Evolutionary conservation across 2,888 invertebrate species (phyloP), one percentile per base, ranked within the genome.

Genomic region (Eupithecia vulgata): DNA sequence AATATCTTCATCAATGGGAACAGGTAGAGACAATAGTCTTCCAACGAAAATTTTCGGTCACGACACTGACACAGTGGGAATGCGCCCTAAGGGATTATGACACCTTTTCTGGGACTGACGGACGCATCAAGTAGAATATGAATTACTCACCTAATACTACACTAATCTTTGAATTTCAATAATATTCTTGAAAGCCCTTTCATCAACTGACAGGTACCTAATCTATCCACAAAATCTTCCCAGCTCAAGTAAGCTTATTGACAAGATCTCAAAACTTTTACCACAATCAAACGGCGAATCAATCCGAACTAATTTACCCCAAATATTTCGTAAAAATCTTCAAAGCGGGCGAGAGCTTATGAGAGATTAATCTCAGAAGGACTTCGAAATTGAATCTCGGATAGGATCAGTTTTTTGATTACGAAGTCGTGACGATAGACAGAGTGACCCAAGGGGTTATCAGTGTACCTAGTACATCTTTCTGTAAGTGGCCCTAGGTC

Each of bases 391-490:
- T 75, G 70, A 68, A 75, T 75, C 52, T 72, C 52, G 71, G 88
- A 88, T 87, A 85, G 73, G 83, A 88, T 86, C 86, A 82, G 79
- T 81, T 85, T 88, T 87, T 85, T 84, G 84, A 87, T 87, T 85
- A 85, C 83, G 83, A 83, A 86, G 81, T 86, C 84, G 80, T 75
- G 73, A 70, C 45, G 64, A 64, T 59, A 74, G 65, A 45, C 66
- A 61, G 59, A 57, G 62, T 35, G 73, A 15, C 61, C 62, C 37
- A n/a, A 35, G 62, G 37, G 35, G 12, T 64, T 35, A n/a, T 37
- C 17, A 35, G 10, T 8, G n/a, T 37, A n/a, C 1, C 37, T 37
- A 57, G 0, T 57, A 57, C 25, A 21, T 52, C 4, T 21, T 13
- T 13, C 13, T 57, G 57, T 57, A 0, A 57, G 12, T 57, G 21